A percentile compares a stretch with the other conserved stretches of the same genome.
These are phyloP conservation scores for Batillaria attramentaria DNA, from an alignment of 1,140 invertebrate genomes.

Conservation along the genomic window DNA sequence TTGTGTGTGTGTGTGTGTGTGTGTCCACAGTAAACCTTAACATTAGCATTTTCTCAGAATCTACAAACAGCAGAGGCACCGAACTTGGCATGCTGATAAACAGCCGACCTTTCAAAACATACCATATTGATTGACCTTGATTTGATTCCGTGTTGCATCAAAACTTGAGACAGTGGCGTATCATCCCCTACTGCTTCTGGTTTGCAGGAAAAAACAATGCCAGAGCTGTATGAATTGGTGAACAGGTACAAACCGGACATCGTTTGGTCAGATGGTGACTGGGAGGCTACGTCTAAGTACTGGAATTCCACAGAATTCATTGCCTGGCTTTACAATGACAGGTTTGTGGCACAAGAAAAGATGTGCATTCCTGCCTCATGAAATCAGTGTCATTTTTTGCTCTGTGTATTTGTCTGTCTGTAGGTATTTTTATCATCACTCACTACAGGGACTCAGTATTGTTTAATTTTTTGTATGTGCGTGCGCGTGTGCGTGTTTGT, in stretches of 20 bases:
- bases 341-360: background rate
- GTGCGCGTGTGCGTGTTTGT: no score
- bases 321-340: constrained; percentile 20
- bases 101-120: no score
- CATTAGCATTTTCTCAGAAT: no score
- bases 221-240: constrained; percentile 19
- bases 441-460: no score
- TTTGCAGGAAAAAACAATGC: constrained; percentile 10
- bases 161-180: no score
- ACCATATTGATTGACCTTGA: no score
- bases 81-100: no score
- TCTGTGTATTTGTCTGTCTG: constrained; percentile 52
- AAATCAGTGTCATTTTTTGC: constrained; percentile 61
- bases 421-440: constrained; percentile 2
- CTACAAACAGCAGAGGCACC: no score
- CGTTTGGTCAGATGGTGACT: constrained; percentile 20
- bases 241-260: constrained; percentile 13
- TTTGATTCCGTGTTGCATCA: no score
- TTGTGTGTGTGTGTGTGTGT: no score
- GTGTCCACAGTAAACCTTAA: no score
- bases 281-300: constrained; percentile 1
- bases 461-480: no score
- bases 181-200: constrained; percentile 69
- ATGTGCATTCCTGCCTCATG: background rate
- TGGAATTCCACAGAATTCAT: constrained; percentile 5